phyloP scores from a whole-genome alignment of 2,888 invertebrate genomes.

The Lepidocyrtinus sp. region DNA sequence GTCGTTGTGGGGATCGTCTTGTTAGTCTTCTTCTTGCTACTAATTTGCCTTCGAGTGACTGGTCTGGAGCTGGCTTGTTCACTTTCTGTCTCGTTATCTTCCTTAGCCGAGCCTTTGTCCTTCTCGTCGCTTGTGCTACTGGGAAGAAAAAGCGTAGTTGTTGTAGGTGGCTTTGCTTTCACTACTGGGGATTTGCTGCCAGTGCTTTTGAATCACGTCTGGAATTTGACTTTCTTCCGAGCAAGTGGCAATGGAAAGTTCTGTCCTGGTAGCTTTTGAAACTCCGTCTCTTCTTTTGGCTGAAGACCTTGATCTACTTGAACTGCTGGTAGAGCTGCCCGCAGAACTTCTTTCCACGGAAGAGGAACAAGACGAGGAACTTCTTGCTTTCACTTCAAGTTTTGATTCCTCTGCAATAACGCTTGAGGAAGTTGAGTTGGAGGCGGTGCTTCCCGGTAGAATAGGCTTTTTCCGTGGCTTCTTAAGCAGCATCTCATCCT shows the following conservation, averaged over 20 bases:
- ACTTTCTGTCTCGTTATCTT: slow-evolving; percentile 43
- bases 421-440: background rate
- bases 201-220: slow-evolving; percentile 57
- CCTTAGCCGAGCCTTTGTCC: slow-evolving; percentile 44
- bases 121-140: slow-evolving; percentile 50
- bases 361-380: slow-evolving; percentile 56
- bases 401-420: slow-evolving; percentile 26
- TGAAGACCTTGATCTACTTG: slow-evolving; percentile 54
- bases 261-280: slow-evolving; percentile 36
- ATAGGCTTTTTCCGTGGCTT: slow-evolving; percentile 39
- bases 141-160: slow-evolving; percentile 49
- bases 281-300: slow-evolving; percentile 13
- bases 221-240: slow-evolving; percentile 39
- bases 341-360: slow-evolving; percentile 50
- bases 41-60: slow-evolving; percentile 64
- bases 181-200: slow-evolving; percentile 58
- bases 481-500: slow-evolving; percentile 33
- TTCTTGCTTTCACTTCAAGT: slow-evolving; percentile 42
- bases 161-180: slow-evolving; percentile 54
- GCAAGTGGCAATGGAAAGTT: slow-evolving; percentile 47
- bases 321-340: slow-evolving; percentile 50
- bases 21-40: slow-evolving; percentile 61
- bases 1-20: slow-evolving; percentile 70
- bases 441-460: background rate
- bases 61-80: slow-evolving; percentile 57